Base-by-base conservation (phyloP, 2,797 vertebrate species). In the Amblyraja radiata region DNA sequence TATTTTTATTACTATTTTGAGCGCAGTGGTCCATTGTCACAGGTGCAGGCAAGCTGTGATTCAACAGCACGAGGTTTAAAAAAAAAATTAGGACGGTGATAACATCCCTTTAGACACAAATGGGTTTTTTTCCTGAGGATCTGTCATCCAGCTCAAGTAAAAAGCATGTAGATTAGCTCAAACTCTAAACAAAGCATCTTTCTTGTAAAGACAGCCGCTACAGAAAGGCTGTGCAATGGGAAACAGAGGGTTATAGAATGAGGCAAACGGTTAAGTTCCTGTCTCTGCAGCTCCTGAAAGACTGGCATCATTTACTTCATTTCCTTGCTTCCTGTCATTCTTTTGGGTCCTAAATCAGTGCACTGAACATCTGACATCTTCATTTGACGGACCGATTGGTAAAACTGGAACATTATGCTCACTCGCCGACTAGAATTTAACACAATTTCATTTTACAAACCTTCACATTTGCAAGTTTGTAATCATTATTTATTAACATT, bases 141-240 rank as follows among this genome's bases (percentile, higher is more conserved):
- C 96, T 95, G 97, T 98, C 97, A 97, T 96, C 93, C 6, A 14
- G 94, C 83, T 93, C n/a, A 90, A 92, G 36, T 95, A 94, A 94
- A 95, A 95, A 96, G 96, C 96, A 97, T 96, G 97, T 46, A 94
- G 95, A 95, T 95, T 96, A 96, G 96, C 96, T 96, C 95, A 96
- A 96, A 96, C 96, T 96, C 94, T 95, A 97, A 97, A 97, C 96
- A 97, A 96, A 96, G 95, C 96, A 96, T 97, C 96, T 97, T 95
- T 96, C 97, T 95, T 96, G 96, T 94, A 96, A 96, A 95, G 96
- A 96, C 95, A 96, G 96, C 94, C 74, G 95, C 93, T 94, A 93
- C 9, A 86, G 94, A 76, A 94, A 93, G 95, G 94, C 95, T 93
- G 61, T 93, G 23, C 93, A 94, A 94, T 95, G 71, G 71, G 96